Percentiles rank a stretch among this genome's conserved stretches.
phyloP scores from a whole-genome alignment of 1,140 invertebrate genomes.

The Scaptomyza hsui region DNA sequence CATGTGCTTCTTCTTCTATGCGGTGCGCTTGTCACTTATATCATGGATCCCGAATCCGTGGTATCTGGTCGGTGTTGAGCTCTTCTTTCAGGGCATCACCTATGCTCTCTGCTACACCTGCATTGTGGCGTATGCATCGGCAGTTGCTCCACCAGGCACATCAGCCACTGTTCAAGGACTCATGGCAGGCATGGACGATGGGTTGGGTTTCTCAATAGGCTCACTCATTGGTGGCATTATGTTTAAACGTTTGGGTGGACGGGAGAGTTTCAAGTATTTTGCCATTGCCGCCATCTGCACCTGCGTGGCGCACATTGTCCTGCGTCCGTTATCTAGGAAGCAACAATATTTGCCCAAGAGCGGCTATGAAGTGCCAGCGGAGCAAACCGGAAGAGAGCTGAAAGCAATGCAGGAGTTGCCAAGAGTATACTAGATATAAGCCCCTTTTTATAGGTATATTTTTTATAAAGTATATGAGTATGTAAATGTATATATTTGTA shows the following conservation, averaged over 20 bases:
- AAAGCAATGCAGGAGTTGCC: constrained; percentile 42
- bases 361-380: constrained; percentile 62
- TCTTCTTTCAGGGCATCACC: constrained; percentile 90
- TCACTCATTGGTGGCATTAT: constrained; percentile 87
- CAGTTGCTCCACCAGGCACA: constrained; percentile 89
- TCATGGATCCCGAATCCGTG: constrained; percentile 89
- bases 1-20: constrained; percentile 89
- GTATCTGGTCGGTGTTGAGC: constrained; percentile 89
- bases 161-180: constrained; percentile 92
- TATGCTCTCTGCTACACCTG: constrained; percentile 92
- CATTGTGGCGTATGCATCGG: constrained; percentile 91
- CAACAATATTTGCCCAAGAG: constrained; percentile 70
- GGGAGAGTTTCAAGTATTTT: constrained; percentile 85
- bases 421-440: constrained; percentile 30
- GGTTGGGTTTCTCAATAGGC: constrained; percentile 88
- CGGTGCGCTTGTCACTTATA: constrained; percentile 87
- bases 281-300: constrained; percentile 84
- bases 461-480: background rate
- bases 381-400: constrained; percentile 44
- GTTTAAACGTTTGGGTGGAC: constrained; percentile 86
- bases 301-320: constrained; percentile 85
- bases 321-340: constrained; percentile 72
- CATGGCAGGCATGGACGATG: constrained; percentile 92
- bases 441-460: background rate
- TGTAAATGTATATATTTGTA: background rate